Conservation (phyloP, 2,113 vertebrate species). For the Atherinomorus stipes region DNA sequence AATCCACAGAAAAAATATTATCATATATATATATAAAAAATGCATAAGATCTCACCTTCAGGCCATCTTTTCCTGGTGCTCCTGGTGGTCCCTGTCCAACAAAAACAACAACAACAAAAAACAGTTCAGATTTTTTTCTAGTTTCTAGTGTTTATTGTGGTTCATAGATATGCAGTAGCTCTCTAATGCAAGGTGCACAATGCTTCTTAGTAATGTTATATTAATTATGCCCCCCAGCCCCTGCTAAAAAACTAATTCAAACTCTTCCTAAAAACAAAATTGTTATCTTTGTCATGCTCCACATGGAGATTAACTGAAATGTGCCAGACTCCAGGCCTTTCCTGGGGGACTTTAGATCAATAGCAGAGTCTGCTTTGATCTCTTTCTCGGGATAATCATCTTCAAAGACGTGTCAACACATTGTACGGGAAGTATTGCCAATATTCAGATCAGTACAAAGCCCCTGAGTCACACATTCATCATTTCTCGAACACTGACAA, state of each 20-base stretch:
- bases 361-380: constrained; percentile 47
- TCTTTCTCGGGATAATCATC: constrained; percentile 35
- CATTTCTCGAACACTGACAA: constrained; percentile 26
- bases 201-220: neutral
- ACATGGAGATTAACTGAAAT: constrained; percentile 15
- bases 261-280: constrained; percentile 18
- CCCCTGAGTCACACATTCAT: constrained; percentile 49
- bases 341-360: constrained; percentile 34
- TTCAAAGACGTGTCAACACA: constrained; percentile 20
- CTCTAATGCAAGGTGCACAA: neutral
- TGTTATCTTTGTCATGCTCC: neutral
- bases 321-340: constrained; percentile 26
- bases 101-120: constrained; percentile 28
- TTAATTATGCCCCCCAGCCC: neutral
- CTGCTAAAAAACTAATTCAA: neutral
- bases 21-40: neutral
- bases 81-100: constrained; percentile 89
- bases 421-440: constrained; percentile 14
- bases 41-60: constrained; percentile 85
- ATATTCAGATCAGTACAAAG: constrained; percentile 30
- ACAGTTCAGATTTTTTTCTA: neutral
- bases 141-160: neutral
- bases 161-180: neutral
- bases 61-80: constrained; percentile 91
- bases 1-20: neutral